Base-by-base conservation (phyloP, 2,797 vertebrate genomes). In the Dipus sagitta region DNA sequence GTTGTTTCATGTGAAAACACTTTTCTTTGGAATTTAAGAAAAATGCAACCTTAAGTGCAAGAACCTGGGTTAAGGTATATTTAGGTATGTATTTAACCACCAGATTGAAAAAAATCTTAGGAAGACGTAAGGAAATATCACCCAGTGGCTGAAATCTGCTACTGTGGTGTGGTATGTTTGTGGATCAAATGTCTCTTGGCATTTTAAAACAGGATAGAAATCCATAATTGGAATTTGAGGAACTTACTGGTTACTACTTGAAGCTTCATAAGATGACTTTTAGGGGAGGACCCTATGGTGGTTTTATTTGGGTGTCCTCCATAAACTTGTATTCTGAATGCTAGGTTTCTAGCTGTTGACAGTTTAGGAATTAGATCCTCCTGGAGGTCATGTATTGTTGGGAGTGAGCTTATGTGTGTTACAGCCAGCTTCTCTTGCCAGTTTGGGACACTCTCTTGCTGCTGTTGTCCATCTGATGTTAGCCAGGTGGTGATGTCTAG, bases 11-110 rank as follows among this genome's bases (percentile, higher is more conserved):
- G 21, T 85, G 58, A 72, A 72, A 88, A 80, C 28, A 38, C 47
- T 70, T 47, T 60, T 62, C 42, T 82, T 23, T 79, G 42, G 47
- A 32, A 80, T 95, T 93, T 92, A 88, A 38, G 67, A 92, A 80
- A 85, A 85, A 47, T 42, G 28, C 24, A 85, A 10, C 21, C n/a
- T 3, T 76, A 54, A 68, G 42, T 84, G 1, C 12, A 0, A 42
- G 30, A 17, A 26, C 71, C 54, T 52, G 54, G 32, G 0, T 38
- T n/a, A 72, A 75, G 72, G n/a, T 76, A 17, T 30, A 42, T 30
- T 42, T 21, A 58, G 62, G 30, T 47, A 14, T 67, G 0, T 47
- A 12, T 84, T 6, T 15, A 62, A 17, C 30, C 23, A 26, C 34
- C 34, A 62, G 83, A 34, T 71, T 47, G 47, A 47, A 68, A 34